Evolutionary conservation across 2,888 invertebrate species (phyloP), one percentile per base, ranked within the genome.

Genomic region (Lithosia quadra): DNA sequence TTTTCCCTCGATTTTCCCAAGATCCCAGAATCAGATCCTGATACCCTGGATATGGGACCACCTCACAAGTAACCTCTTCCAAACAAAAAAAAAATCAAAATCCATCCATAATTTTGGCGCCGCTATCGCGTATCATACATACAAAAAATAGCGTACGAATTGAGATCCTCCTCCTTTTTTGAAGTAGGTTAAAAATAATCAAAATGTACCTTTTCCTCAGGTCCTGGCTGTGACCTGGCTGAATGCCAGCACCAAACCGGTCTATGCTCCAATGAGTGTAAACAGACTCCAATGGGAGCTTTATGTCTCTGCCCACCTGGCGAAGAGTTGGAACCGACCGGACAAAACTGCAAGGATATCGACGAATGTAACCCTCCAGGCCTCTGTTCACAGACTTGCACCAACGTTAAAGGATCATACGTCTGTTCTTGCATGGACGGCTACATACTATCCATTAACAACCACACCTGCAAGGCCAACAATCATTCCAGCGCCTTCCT

Each of bases 401-500:
- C 96, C 4, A 99, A 99, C 87, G 97, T 96, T 0, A 99, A 99
- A 90, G 97, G 98, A 0, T 97, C 98, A 0, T 99, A 97, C 91
- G 97, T 96, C 82, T 99, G 99, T 90, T 95, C 96, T 43, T 99
- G 99, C 88, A 96, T 96, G 0, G 96, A 96, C 0, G 99, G 99
- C 11, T 99, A 99, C 88, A 89, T 95, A 0, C 93, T 99, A 15
- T 97, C 97, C 72, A 92, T 96, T 0, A 97, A 98, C 89, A 98
- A 98, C 87, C 97, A 97, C 81, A 96, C 96, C 0, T 99, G 99
- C 95, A 99, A 99, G 91, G 99, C 99, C 0, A 96, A 97, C 71
- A 98, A 99, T 90, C 98, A 98, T 86, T 97, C 97, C 24, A 96
- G 97, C n/a, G 99, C 99, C 1, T 98, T 98, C 93, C 95, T 99